phyloP scores from a whole-genome alignment of 23 tunicate species.

The Oikopleura dioica region DNA sequence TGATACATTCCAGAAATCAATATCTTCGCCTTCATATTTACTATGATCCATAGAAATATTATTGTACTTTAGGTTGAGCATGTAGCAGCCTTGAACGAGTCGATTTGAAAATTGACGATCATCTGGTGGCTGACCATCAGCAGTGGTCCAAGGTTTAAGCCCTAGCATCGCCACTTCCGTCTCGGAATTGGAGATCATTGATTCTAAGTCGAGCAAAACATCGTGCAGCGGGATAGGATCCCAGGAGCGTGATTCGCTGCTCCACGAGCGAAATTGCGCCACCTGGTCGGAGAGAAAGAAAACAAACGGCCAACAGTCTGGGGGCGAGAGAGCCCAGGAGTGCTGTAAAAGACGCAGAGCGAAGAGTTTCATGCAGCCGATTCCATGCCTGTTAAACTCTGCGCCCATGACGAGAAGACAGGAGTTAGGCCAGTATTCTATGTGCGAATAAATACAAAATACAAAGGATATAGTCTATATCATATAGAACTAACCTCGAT shows the following conservation, averaged over 20 bases:
- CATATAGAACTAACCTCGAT: not conserved
- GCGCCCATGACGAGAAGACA: not conserved
- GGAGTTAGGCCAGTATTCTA: not conserved
- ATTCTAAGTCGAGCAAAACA: not conserved
- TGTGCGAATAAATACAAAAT: too few relatives aligned
- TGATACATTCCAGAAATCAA: too few relatives aligned
- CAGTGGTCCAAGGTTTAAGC: not conserved
- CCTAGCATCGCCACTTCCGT: slow-evolving; percentile 2
- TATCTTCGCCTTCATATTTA: slow-evolving; percentile 10
- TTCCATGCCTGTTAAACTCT: not conserved
- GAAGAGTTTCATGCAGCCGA: slow-evolving; percentile 2
- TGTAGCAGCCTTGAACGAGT: not conserved
- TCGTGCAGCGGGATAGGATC: not conserved
- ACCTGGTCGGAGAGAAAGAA: not conserved
- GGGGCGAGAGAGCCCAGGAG: slow-evolving; percentile 14
- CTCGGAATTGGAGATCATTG: not conserved
- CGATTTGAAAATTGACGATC: not conserved
- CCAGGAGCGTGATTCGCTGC: not conserved
- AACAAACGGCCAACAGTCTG: slow-evolving; percentile 10
- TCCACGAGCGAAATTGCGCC: not conserved
- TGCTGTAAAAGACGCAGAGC: not conserved
- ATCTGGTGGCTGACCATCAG: not conserved
- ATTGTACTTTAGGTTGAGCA: not conserved
- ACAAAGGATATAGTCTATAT: not conserved
- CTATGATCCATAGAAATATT: not conserved